These are phyloP conservation scores for Pachypanchax playfairii DNA, from an alignment of 2,113 vertebrate species.

Conservation along the genomic window DNA sequence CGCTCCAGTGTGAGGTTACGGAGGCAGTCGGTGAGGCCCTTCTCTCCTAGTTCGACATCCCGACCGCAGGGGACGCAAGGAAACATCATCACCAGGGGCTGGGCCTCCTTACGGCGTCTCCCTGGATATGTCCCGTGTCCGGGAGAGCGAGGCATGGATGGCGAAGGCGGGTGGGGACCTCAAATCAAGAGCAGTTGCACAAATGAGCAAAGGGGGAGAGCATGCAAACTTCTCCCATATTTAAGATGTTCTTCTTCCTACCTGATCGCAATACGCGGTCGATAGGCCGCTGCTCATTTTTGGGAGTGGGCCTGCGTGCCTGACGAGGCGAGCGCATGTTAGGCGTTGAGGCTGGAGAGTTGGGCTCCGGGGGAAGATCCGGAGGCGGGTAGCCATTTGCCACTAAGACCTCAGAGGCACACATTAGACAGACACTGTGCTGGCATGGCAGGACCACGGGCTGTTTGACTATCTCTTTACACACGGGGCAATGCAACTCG, in stretches of 20 bases:
- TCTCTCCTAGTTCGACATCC: slow-evolving; percentile 92
- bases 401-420: slow-evolving; percentile 91
- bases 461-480: slow-evolving; percentile 95
- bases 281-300: slow-evolving; percentile 84
- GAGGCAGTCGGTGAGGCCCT: slow-evolving; percentile 91
- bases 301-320: slow-evolving; percentile 84
- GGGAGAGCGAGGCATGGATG: slow-evolving; percentile 58
- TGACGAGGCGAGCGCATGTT: slow-evolving; percentile 91
- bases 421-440: slow-evolving; percentile 93
- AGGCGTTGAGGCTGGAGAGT: slow-evolving; percentile 92
- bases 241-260: slow-evolving; percentile 32
- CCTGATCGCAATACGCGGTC: slow-evolving; percentile 91
- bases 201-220: neutral
- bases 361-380: slow-evolving; percentile 89
- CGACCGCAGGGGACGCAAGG: slow-evolving; percentile 88
- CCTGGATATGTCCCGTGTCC: slow-evolving; percentile 89
- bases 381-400: slow-evolving; percentile 88
- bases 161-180: slow-evolving; percentile 61
- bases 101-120: slow-evolving; percentile 84
- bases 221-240: neutral
- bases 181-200: neutral
- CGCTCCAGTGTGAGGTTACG: slow-evolving; percentile 95
- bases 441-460: slow-evolving; percentile 91
- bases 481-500: slow-evolving; percentile 91
- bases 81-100: slow-evolving; percentile 84